Evolutionary conservation across 2,113 vertebrate species (phyloP).

Genomic region (Gadus macrocephalus): DNA sequence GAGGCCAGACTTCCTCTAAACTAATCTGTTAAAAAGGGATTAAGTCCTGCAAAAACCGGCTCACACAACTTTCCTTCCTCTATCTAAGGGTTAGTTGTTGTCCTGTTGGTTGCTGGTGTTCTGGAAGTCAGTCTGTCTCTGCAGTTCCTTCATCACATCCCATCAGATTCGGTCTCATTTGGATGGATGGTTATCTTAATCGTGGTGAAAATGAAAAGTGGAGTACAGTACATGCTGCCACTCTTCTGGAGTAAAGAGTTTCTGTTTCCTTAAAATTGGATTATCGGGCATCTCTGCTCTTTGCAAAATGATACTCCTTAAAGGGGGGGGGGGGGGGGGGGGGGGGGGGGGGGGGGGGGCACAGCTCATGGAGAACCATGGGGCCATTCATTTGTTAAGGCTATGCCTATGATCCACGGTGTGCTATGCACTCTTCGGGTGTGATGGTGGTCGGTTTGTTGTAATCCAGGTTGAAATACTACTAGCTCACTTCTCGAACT

Average conservation of each 20-base stretch:
- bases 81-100: constrained; percentile 15
- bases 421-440: not conserved
- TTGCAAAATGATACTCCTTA: constrained; percentile 29
- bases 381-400: constrained; percentile 16
- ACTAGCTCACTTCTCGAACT: not conserved
- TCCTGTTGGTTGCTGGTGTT: constrained; percentile 10
- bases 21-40: constrained; percentile 50
- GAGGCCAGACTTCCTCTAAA: constrained; percentile 47
- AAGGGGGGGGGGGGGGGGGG: constrained; percentile 1
- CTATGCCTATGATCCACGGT: not conserved
- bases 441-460: not conserved
- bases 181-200: constrained; percentile 28
- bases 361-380: constrained; percentile 10
- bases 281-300: constrained; percentile 33
- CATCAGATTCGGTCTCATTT: constrained; percentile 1
- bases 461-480: constrained; percentile 4
- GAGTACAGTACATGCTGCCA: not conserved
- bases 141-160: constrained; percentile 33
- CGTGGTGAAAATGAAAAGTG: constrained; percentile 36
- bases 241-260: constrained; percentile 20
- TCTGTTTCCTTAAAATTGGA: constrained; percentile 30
- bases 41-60: constrained; percentile 31
- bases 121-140: constrained; percentile 34
- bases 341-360: not conserved
- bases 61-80: constrained; percentile 36